Evolutionary conservation across 2,113 vertebrate genomes (phyloP).

Genomic region (Chinchilla lanigera): DNA sequence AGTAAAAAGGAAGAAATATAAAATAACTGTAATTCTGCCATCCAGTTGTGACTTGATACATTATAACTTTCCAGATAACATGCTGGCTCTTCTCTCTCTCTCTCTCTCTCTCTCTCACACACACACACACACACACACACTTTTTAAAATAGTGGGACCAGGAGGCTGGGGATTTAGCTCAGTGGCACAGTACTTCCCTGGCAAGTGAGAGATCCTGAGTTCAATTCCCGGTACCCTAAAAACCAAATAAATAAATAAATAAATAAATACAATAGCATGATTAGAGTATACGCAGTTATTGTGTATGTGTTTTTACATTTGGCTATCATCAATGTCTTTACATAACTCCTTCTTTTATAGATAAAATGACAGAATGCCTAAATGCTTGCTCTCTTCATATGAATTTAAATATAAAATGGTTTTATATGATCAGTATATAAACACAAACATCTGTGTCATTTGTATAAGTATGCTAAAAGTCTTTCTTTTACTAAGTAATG

Average conservation of each 20-base stretch:
- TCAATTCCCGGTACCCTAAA: too few species aligned
- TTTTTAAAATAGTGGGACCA: neutral
- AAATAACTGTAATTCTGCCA: constrained; percentile 2
- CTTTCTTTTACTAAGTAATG: constrained; percentile 68
- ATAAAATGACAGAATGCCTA: constrained; percentile 58
- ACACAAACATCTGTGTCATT: constrained; percentile 56
- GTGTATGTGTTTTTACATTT: neutral
- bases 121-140: neutral
- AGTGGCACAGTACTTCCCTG: too few species aligned
- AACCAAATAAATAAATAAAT: too few species aligned
- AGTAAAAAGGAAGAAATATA: constrained; percentile 34
- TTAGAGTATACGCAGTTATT: constrained; percentile 14
- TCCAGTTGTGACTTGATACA: neutral
- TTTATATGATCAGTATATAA: constrained; percentile 28
- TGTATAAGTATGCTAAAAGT: constrained; percentile 61
- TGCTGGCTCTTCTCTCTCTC: neutral
- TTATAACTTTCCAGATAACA: neutral
- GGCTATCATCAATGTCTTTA: constrained; percentile 30
- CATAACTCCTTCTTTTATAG: neutral
- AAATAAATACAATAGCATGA: neutral
- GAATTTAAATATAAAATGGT: constrained; percentile 23
- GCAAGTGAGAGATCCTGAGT: too few species aligned
- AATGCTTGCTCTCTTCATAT: constrained; percentile 14
- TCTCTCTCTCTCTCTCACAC: too few species aligned
- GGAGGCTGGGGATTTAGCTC: too few species aligned